Percentiles rank a stretch among this genome's conserved stretches.
Conservation (phyloP, 2,888 invertebrate genomes). For the Atethmia centrago region DNA sequence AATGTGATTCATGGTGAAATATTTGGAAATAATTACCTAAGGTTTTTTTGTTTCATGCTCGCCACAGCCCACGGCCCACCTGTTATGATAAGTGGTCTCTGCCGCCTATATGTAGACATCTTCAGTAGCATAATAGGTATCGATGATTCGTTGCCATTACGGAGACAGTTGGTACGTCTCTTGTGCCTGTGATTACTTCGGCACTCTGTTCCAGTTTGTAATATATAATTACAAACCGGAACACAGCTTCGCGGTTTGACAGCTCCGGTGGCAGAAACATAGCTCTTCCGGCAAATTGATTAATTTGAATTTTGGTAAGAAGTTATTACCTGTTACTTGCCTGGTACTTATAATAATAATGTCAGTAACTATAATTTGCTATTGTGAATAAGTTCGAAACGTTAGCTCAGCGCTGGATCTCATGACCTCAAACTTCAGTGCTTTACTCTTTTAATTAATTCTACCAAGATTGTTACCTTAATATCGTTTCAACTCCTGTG, state of each 20-base stretch:
- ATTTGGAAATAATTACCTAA: not conserved
- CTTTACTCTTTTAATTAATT: not conserved
- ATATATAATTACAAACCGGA: not conserved
- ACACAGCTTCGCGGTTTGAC: not conserved
- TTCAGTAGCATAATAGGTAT: not conserved
- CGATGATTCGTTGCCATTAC: not conserved
- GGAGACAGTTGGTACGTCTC: too few species aligned
- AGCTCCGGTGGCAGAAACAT: too few species aligned
- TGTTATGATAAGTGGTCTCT: too few species aligned
- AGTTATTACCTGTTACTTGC: too few species aligned
- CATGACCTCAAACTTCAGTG: not conserved
- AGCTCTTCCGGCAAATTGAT: not conserved
- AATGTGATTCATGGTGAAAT: constrained; percentile 4
- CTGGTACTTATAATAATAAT: too few species aligned
- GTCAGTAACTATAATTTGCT: too few species aligned
- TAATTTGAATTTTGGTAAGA: too few species aligned
- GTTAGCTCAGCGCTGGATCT: not conserved
- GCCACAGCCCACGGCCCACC: not conserved
- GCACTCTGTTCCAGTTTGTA: too few species aligned
- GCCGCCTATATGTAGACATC: not conserved
- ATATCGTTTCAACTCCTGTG: too few species aligned
- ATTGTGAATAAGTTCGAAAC: not conserved
- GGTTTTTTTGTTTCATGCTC: not conserved
- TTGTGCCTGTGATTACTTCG: not conserved
- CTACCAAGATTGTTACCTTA: not conserved